Base-by-base conservation (phyloP, 2,113 vertebrate genomes). In the Brachyhypopomus gauderio region DNA sequence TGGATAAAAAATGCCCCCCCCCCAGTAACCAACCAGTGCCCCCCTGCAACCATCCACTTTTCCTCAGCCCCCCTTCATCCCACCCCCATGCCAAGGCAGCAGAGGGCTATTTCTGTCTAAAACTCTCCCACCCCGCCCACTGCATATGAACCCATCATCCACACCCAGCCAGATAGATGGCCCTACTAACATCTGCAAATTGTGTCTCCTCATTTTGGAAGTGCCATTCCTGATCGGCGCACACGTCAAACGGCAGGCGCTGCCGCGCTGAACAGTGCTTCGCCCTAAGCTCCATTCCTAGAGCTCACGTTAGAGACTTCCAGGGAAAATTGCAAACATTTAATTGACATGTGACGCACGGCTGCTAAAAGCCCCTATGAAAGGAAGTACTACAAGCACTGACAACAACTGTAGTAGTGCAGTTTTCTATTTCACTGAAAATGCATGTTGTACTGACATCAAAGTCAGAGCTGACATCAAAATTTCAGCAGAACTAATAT, bases 141-240 rank as follows among this genome's bases (percentile, higher is more conserved):
- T 41, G 30, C 59, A 64, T 64, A 83, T 36, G 36, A 75, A 73
- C 89, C 94, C 90, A 94, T 90, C 88, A 91, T 92, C 90, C 91
- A 95, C 92, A 89, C 93, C 90, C 90, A 86, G 91, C 82, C 90
- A 80, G 88, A 93, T 90, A 84, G 88, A 93, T 90, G 56, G 52
- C 90, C 91, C 84, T 91, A 88, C 89, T 91, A 93, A 95, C 94
- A 95, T 95, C 94, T 95, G 94, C 94, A 93, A 94, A 95, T 94
- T 94, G 93, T 94, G 92, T 90, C 92, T 92, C 87, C 89, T 85
- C 83, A 60, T 83, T 87, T 84, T 76, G 75, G 87, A 91, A 91
- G 87, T 90, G 59, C 72, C 77, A 56, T 80, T 81, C 90, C 90
- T 92, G 90, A 92, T 87, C 75, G 20, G 48, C 6, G 6, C 92